A percentile compares a stretch with the other conserved stretches of the same genome.
Evolutionary conservation across 2,113 vertebrate species (phyloP).

Genomic region (Rhinopithecus roxellana): DNA sequence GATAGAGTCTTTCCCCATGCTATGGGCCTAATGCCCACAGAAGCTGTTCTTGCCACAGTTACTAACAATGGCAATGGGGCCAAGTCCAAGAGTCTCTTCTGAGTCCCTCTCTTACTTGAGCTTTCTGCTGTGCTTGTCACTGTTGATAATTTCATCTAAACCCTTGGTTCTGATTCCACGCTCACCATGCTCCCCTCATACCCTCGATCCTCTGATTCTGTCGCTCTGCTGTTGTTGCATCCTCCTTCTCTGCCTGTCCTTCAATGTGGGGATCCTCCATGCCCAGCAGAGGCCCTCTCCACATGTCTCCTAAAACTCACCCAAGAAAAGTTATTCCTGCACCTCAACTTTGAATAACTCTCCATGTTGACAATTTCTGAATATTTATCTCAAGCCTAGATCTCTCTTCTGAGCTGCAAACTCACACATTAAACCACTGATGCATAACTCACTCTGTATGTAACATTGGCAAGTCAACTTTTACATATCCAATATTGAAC

Average conservation of each 20-base stretch:
- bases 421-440: not conserved
- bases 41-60: not conserved
- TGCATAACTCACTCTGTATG: not conserved
- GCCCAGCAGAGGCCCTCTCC: not conserved
- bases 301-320: not conserved
- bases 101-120: not conserved
- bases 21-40: not conserved
- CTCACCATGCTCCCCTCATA: not conserved
- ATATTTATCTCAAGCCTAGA: not conserved
- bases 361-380: not conserved
- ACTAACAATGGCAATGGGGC: not conserved
- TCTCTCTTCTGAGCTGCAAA: not conserved
- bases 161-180: not conserved
- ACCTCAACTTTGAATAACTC: not conserved
- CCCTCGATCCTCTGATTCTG: not conserved
- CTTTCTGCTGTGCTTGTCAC: not conserved
- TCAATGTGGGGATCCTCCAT: not conserved
- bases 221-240: not conserved
- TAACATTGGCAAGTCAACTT: not conserved
- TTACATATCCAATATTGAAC: not conserved
- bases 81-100: not conserved
- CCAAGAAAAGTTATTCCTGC: not conserved
- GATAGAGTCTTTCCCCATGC: not conserved
- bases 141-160: not conserved
- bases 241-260: not conserved